Percentiles rank a stretch among this genome's conserved stretches.
Evolutionary conservation across 2,888 invertebrate species (phyloP).

Genomic region (Ariolimax columbianus): DNA sequence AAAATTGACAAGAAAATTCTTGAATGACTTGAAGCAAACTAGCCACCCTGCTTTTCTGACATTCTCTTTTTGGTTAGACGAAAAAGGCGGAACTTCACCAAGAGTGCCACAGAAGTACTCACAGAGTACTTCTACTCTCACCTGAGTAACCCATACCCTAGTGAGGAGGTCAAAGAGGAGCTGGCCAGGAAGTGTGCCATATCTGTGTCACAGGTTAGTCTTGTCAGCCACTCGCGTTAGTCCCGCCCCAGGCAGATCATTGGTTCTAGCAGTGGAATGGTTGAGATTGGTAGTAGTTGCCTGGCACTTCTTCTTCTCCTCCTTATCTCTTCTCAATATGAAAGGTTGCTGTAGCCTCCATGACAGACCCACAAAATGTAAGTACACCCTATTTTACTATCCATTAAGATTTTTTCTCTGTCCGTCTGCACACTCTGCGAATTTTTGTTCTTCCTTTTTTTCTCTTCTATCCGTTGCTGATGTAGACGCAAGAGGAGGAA

Average conservation of each 20-base stretch:
- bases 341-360: constrained; percentile 25
- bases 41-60: constrained; percentile 44
- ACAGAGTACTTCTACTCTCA: constrained; percentile 99
- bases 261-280: constrained; percentile 13
- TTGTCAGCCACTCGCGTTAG: neutral
- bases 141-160: constrained; percentile 99
- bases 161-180: constrained; percentile 99
- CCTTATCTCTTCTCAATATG: neutral
- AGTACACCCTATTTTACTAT: constrained; percentile 29
- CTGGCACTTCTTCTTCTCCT: neutral
- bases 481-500: constrained; percentile 91
- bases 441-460: constrained; percentile 34
- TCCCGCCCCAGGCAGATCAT: neutral
- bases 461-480: constrained; percentile 48
- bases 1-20: too few relatives aligned
- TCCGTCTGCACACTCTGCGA: constrained; percentile 20
- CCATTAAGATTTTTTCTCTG: neutral
- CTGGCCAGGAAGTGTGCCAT: constrained; percentile 99
- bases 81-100: constrained; percentile 99
- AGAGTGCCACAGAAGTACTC: constrained; percentile 98
- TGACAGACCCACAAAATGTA: constrained; percentile 32
- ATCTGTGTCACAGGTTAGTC: constrained; percentile 92
- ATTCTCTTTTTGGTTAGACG: constrained; percentile 74
- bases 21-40: constrained; percentile 9
- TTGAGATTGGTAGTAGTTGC: constrained; percentile 46